Evolutionary conservation across 2,113 vertebrate genomes (phyloP), one percentile per base, ranked within the genome.

Genomic region (Nothocercus nigrocapillus): DNA sequence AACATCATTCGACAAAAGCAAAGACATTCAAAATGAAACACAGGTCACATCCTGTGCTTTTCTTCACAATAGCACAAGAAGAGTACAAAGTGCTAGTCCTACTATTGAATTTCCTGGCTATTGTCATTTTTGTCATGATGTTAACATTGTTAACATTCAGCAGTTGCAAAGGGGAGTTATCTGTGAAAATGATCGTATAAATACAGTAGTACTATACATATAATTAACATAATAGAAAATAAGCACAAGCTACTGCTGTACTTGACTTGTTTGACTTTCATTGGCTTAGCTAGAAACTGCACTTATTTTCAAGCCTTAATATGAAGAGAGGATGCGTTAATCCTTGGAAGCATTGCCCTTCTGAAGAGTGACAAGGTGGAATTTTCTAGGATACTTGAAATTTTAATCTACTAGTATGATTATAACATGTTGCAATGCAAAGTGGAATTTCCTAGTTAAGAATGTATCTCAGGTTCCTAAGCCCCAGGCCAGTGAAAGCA

Each of bases 381-480:
- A 96, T 97, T 96, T 98, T 97, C 94, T 94, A 94, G 86, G 93
- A 97, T 91, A 92, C 88, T 97, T 97, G 96, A 97, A 96, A 97
- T 97, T 96, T 97, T 92, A 76, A 75, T 93, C 95, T 82, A 58
- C 88, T 38, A 3, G 42, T 75, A 76, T 91, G 85, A 90, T 93
- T 97, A 94, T 22, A 93, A 59, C 62, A 82, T 88, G 95, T 95
- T 95, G 92, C 93, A 88, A 96, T 94, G 93, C 93, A 85, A 92
- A 97, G 90, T 86, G 79, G 91, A 89, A 70, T 74, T 94, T 92
- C 83, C 92, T 97, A 84, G 88, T 96, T 97, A 96, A 97, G 96
- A 95, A 98, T 98, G 97, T 98, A 96, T 97, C 97, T 97, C 97
- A 93, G 94, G 97, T 95, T 95, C 93, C 24, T 34, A 89, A 96